Conservation (phyloP, 1,140 invertebrate genomes). For the Musca domestica region DNA sequence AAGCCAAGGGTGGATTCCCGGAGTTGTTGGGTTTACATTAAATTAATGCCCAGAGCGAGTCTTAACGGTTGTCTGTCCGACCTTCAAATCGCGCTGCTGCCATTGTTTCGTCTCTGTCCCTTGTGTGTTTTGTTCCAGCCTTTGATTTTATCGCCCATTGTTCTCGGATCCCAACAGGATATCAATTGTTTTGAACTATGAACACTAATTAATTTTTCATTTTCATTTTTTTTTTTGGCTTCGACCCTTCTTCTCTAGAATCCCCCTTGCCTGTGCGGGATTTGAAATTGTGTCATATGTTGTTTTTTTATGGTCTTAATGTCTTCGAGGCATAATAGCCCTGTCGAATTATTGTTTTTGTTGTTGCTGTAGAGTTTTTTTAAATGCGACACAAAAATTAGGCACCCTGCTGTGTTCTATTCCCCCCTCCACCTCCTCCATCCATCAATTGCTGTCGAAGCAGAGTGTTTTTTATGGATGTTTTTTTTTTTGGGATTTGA, state of each 20-base stretch:
- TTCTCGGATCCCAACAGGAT: slow-evolving; percentile 1
- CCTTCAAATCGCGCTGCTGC: too few relatives aligned
- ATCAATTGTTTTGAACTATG: slow-evolving; percentile 9
- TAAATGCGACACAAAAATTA: too few relatives aligned
- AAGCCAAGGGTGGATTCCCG: too few relatives aligned
- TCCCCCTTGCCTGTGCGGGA: neutral
- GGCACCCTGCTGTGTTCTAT: neutral
- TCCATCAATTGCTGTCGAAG: neutral
- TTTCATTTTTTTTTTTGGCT: neutral
- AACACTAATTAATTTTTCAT: slow-evolving; percentile 19
- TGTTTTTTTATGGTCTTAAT: slow-evolving; percentile 9
- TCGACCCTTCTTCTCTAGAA: too few relatives aligned
- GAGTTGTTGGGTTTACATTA: too few relatives aligned
- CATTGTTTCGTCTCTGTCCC: too few relatives aligned
- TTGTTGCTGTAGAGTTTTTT: too few relatives aligned
- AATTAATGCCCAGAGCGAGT: too few relatives aligned
- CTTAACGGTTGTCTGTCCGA: too few relatives aligned
- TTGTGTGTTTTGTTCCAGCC: too few relatives aligned
- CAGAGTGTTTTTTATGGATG: too few relatives aligned
- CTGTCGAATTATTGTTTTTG: neutral
- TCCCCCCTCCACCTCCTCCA: neutral
- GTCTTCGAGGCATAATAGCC: neutral
- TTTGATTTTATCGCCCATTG: neutral
- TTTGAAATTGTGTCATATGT: neutral
- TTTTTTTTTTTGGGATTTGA: too few relatives aligned